Percentiles rank a stretch among this genome's conserved stretches.
phyloP scores from a whole-genome alignment of 2,113 vertebrate species.

The Seriola rivoliana region DNA sequence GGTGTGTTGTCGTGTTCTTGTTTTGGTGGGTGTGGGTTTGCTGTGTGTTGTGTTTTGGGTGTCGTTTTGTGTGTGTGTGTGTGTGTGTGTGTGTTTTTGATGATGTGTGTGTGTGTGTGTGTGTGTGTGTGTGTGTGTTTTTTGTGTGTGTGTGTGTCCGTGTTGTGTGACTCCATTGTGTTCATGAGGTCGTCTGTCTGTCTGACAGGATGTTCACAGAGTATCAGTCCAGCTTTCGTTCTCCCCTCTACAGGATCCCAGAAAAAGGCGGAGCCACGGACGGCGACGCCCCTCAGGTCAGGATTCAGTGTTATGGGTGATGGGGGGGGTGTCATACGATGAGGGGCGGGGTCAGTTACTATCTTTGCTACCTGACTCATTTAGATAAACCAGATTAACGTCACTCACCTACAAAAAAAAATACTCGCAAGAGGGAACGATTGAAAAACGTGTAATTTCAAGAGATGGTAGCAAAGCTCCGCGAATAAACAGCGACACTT shows the following conservation, averaged over 20 bases:
- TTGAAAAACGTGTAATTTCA: too few relatives aligned
- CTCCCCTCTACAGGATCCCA: conserved; percentile 53
- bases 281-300: conserved; percentile 55
- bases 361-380: too few relatives aligned
- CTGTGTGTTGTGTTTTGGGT: background rate
- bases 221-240: conserved; percentile 70
- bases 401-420: too few relatives aligned
- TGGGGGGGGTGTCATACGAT: background rate
- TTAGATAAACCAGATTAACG: too few relatives aligned
- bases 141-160: background rate
- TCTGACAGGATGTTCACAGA: conserved; percentile 65
- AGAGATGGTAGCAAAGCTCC: too few relatives aligned
- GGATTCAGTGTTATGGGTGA: background rate
- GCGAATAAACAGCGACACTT: too few relatives aligned
- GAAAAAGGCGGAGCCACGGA: conserved; percentile 35
- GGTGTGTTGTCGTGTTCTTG: too few relatives aligned
- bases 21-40: conserved; percentile 4
- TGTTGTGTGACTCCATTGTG: background rate
- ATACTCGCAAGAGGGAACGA: too few relatives aligned
- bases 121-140: too few relatives aligned
- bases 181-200: conserved; percentile 32
- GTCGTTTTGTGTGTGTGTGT: conserved; percentile 60
- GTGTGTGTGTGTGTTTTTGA: background rate
- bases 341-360: background rate
- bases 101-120: background rate